phyloP scores from a whole-genome alignment of 1,140 invertebrate species.

The Drosophila rhopaloa region DNA sequence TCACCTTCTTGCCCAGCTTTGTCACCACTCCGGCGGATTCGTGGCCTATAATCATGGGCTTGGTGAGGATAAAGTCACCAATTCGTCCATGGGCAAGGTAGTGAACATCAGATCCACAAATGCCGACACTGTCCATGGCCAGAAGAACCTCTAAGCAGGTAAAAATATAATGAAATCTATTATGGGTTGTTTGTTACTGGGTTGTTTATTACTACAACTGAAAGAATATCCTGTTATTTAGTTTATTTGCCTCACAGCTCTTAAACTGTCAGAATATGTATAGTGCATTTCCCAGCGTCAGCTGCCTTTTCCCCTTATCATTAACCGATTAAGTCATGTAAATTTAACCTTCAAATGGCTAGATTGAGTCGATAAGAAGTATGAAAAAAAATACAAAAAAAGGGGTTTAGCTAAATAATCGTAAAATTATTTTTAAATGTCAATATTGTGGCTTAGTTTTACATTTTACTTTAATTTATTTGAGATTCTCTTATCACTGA shows the following conservation, averaged over 20 bases:
- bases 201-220: no score
- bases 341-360: conserved; percentile 19
- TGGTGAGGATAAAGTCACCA: conserved; percentile 91
- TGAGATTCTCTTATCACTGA: no score
- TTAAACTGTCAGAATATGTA: no score
- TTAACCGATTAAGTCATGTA: not conserved
- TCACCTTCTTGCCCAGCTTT: conserved; percentile 90
- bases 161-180: not conserved
- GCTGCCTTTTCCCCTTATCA: not conserved
- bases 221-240: no score
- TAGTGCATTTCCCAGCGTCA: not conserved
- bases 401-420: not conserved
- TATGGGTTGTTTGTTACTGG: no score
- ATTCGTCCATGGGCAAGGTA: conserved; percentile 94
- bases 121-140: conserved; percentile 95
- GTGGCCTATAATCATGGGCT: conserved; percentile 96
- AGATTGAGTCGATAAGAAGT: not conserved
- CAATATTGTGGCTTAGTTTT: no score
- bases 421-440: no score
- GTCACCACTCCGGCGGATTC: conserved; percentile 91
- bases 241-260: no score
- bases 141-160: conserved; percentile 89
- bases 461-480: no score
- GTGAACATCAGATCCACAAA: conserved; percentile 98
- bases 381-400: not conserved